Evolutionary conservation across 2,888 invertebrate genomes (phyloP).

Genomic region (Papilio elwesi): DNA sequence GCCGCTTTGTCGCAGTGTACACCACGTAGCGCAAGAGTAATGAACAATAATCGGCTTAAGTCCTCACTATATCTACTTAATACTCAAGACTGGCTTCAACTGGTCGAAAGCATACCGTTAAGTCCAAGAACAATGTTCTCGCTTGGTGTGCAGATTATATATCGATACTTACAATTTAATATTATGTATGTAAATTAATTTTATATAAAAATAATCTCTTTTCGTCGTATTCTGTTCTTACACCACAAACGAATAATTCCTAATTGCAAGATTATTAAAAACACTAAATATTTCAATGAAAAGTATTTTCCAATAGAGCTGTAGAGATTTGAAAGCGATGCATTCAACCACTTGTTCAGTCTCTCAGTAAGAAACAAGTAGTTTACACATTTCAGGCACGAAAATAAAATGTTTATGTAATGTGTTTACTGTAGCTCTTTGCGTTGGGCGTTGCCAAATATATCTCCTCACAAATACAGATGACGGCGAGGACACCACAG

Average conservation of each 20-base stretch:
- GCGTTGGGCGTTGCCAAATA: conserved; percentile 24
- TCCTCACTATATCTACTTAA: conserved; percentile 16
- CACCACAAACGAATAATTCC: no score
- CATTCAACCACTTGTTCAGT: not conserved
- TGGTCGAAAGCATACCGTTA: conserved; percentile 30
- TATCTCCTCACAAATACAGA: conserved; percentile 11
- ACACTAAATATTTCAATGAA: no score
- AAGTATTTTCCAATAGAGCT: no score
- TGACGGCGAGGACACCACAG: conserved; percentile 3
- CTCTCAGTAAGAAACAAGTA: not conserved
- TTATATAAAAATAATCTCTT: no score
- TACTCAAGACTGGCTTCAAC: conserved; percentile 27
- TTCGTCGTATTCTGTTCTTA: no score
- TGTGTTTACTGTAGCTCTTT: conserved; percentile 16
- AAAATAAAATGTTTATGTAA: conserved; percentile 27
- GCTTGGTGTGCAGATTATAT: not conserved
- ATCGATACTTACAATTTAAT: no score
- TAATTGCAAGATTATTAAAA: no score
- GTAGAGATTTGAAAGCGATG: no score
- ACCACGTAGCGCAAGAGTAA: conserved; percentile 29
- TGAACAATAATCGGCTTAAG: conserved; percentile 36
- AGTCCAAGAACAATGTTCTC: not conserved
- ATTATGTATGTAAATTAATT: no score
- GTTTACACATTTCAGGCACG: conserved; percentile 7
- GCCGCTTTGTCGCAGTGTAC: conserved; percentile 11